Evolutionary conservation across 2,888 invertebrate species (phyloP).

Genomic region (Eumacrocentrus americanus): DNA sequence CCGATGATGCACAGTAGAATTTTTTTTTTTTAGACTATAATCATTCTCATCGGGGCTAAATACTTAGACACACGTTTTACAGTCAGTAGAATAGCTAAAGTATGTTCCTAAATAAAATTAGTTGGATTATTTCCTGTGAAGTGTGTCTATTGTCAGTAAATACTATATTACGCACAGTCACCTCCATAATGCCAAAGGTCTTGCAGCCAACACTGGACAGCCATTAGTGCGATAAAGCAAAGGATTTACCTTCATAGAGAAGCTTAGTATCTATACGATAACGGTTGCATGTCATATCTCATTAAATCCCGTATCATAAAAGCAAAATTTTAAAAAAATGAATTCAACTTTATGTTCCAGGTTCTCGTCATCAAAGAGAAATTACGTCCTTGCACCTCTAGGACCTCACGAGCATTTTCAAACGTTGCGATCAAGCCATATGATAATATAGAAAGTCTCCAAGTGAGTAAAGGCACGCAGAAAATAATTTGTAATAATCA

Average conservation of each 20-base stretch:
- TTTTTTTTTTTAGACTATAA: not conserved
- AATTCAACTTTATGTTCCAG: not conserved
- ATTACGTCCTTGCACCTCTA: not conserved
- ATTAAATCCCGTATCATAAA: not conserved
- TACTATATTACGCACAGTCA: too few species aligned
- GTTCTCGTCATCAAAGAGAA: too few species aligned
- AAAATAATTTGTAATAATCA: not conserved
- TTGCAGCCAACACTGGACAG: too few species aligned
- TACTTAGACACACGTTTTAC: not conserved
- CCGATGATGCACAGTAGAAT: not conserved
- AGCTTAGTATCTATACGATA: too few species aligned
- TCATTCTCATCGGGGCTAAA: too few species aligned
- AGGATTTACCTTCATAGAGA: too few species aligned
- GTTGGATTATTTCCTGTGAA: too few species aligned
- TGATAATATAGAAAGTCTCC: conserved; percentile 3
- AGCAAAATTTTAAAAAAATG: not conserved
- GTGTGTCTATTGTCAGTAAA: too few species aligned
- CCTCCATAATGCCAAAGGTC: too few species aligned
- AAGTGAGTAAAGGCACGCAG: not conserved
- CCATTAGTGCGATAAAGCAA: too few species aligned
- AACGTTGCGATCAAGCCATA: not conserved
- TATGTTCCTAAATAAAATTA: too few species aligned
- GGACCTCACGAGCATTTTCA: not conserved
- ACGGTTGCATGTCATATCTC: not conserved
- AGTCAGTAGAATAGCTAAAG: too few species aligned